A percentile compares a stretch with the other conserved stretches of the same genome.
Conservation (phyloP, 2,888 invertebrate species). For the Epirrhoe alternata region DNA sequence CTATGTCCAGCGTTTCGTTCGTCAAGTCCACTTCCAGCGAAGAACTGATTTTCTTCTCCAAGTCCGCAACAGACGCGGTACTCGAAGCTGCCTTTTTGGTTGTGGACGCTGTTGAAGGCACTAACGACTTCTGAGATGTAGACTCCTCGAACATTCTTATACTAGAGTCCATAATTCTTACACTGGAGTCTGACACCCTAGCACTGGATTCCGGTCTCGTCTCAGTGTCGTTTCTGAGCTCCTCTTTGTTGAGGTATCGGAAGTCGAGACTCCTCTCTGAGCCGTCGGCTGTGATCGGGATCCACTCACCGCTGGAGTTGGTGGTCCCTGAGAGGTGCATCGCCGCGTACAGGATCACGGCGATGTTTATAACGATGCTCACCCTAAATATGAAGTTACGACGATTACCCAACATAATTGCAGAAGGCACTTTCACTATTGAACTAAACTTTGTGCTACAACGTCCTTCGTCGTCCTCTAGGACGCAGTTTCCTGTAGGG, state of each 20-base stretch:
- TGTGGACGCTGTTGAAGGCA: conserved; percentile 71
- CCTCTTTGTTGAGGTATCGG: conserved; percentile 60
- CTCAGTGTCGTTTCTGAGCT: conserved; percentile 65
- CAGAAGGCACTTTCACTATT: conserved; percentile 76
- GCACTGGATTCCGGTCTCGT: conserved; percentile 43
- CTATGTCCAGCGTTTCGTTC: conserved; percentile 69
- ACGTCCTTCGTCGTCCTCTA: conserved; percentile 84
- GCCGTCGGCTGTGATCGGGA: conserved; percentile 70
- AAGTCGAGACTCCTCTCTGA: conserved; percentile 65
- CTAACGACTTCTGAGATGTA: conserved; percentile 69
- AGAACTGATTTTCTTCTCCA: conserved; percentile 69
- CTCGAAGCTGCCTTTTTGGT: conserved; percentile 76
- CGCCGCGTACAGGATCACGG: conserved; percentile 89
- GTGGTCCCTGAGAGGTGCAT: conserved; percentile 83
- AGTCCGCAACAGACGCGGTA: conserved; percentile 69
- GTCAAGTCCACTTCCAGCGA: conserved; percentile 66
- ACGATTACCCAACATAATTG: conserved; percentile 76
- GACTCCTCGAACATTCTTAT: conserved; percentile 62
- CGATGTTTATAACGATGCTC: conserved; percentile 90
- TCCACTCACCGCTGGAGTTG: conserved; percentile 67
- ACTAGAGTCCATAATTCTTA: conserved; percentile 50
- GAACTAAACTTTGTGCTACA: conserved; percentile 63
- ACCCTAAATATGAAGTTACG: conserved; percentile 90
- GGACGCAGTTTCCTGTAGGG: conserved; percentile 83
- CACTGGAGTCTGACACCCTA: not conserved